Conservation (phyloP, 2,113 vertebrate genomes). For the Toxotes jaculatrix region DNA sequence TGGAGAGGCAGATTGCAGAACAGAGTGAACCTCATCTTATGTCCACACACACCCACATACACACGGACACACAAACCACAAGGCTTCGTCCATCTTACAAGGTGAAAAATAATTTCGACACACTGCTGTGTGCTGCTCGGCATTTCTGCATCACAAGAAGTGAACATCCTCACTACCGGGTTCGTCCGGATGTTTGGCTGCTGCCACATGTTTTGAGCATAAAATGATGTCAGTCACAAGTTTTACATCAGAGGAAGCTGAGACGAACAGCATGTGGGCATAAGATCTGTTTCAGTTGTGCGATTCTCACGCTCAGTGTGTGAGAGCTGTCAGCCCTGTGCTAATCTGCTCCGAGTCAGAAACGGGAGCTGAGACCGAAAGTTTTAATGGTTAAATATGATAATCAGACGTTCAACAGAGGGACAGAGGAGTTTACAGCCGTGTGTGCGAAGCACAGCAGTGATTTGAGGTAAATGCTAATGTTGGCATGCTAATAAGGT, state of each 20-base stretch:
- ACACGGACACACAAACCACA: background rate
- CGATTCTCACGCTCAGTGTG: too few relatives aligned
- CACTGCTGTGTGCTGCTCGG: background rate
- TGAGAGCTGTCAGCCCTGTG: background rate
- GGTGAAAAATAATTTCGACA: slow-evolving; percentile 22
- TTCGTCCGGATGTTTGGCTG: too few relatives aligned
- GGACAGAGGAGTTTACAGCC: background rate
- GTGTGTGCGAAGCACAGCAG: too few relatives aligned
- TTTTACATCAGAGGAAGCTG: too few relatives aligned
- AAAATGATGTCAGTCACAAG: too few relatives aligned
- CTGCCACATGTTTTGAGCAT: too few relatives aligned
- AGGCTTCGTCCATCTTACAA: background rate
- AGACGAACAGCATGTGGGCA: too few relatives aligned
- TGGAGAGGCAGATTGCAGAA: slow-evolving; percentile 59
- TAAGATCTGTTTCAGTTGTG: too few relatives aligned
- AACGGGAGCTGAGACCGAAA: background rate
- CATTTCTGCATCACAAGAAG: too few relatives aligned
- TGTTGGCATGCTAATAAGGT: too few relatives aligned
- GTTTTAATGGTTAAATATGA: background rate
- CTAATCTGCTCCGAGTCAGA: slow-evolving; percentile 3
- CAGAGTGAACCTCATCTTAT: slow-evolving; percentile 9
- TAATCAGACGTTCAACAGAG: background rate
- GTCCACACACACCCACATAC: background rate
- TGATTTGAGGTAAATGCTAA: too few relatives aligned
- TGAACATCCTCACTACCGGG: too few relatives aligned